Conservation (phyloP, 53 echinoderm and acorn worm species). For the Crossaster papposus region DNA sequence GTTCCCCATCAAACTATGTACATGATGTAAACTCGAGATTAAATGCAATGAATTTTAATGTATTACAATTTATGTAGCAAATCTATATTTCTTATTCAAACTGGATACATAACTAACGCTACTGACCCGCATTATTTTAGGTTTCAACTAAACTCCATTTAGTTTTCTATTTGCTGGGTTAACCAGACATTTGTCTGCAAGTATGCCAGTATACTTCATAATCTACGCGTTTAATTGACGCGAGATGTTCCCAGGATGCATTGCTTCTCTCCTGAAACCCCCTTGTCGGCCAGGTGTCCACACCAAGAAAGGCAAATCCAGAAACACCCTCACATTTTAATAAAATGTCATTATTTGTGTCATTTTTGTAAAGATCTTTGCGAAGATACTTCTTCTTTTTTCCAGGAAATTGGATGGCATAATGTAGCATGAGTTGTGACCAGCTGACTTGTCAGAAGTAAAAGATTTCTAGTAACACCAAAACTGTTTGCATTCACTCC, state of each 20-base stretch:
- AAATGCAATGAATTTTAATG: too few species aligned
- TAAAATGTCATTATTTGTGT: too few species aligned
- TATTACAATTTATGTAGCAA: too few species aligned
- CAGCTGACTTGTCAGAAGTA: background rate
- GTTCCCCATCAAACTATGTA: too few species aligned
- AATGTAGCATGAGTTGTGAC: background rate
- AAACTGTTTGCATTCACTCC: background rate
- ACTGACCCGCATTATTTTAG: background rate
- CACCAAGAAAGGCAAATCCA: too few species aligned
- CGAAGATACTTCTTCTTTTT: too few species aligned
- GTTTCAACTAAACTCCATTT: background rate
- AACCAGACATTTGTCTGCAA: background rate
- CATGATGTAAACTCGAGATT: too few species aligned
- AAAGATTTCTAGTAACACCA: background rate
- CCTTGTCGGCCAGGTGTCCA: too few species aligned
- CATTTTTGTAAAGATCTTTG: too few species aligned
- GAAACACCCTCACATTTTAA: too few species aligned
- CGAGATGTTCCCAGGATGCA: background rate
- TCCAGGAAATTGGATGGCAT: background rate
- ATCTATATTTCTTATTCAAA: background rate
- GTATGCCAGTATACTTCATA: background rate
- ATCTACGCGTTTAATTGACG: background rate
- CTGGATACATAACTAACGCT: background rate
- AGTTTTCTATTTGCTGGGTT: background rate
- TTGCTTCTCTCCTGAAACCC: too few species aligned